These are phyloP conservation scores for Mus pahari DNA, from an alignment of 2,113 vertebrate species.

Conservation along the genomic window DNA sequence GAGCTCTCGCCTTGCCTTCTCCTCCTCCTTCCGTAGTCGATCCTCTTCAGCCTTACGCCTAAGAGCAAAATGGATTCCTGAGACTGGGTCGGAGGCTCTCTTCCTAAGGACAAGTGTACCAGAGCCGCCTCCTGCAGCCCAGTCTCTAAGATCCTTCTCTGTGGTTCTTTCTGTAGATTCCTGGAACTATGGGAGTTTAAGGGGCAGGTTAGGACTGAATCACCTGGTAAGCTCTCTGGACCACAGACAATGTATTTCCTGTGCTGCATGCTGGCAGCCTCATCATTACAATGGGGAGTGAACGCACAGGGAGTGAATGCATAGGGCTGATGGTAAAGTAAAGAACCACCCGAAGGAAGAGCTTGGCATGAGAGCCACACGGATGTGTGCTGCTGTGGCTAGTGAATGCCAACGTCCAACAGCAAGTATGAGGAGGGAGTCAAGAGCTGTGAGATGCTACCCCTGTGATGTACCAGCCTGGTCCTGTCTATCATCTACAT, in stretches of 20 bases:
- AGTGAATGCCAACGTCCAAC: background rate
- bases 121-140: background rate
- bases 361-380: background rate
- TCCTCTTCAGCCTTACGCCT: constrained; percentile 98
- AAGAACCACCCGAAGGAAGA: background rate
- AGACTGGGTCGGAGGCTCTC: too few relatives aligned
- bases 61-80: background rate
- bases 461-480: background rate
- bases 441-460: background rate
- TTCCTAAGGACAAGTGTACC: too few relatives aligned
- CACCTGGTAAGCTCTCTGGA: background rate
- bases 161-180: fast-evolving
- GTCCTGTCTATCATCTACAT: background rate
- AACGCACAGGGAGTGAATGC: fast-evolving
- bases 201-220: background rate
- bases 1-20: constrained; percentile 95
- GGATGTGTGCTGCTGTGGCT: background rate
- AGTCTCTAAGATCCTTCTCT: background rate
- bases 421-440: background rate
- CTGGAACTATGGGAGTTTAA: background rate
- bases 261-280: background rate
- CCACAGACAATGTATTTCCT: too few relatives aligned
- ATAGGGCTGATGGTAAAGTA: fast-evolving
- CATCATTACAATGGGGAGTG: too few relatives aligned
- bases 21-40: constrained; percentile 95